A percentile compares a stretch with the other conserved stretches of the same genome.
Conservation (phyloP, 2,797 vertebrate species). For the Sarcoramphus papa region DNA sequence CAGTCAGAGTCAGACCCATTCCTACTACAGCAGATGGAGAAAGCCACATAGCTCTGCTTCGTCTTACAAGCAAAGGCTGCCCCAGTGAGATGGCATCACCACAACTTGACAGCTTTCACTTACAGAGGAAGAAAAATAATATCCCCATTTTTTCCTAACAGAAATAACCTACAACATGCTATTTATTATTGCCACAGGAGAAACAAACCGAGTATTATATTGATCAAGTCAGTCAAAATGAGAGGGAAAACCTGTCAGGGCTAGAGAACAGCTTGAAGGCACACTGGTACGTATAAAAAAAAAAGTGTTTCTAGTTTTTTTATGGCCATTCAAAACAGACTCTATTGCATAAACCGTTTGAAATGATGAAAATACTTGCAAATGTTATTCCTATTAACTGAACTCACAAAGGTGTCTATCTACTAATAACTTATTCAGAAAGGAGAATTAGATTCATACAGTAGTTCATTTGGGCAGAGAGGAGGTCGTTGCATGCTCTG, state of each 20-base stretch:
- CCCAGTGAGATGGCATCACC: background rate
- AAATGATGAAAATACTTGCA: background rate
- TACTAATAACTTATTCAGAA: background rate
- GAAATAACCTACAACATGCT: background rate
- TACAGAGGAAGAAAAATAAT: background rate
- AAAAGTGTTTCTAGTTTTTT: background rate
- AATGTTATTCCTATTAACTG: background rate
- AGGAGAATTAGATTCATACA: background rate
- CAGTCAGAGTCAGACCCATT: conserved; percentile 9
- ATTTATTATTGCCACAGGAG: background rate
- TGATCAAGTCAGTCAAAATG: background rate
- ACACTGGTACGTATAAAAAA: background rate
- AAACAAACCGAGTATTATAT: background rate
- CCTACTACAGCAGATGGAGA: conserved; percentile 40
- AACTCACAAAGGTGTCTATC: background rate
- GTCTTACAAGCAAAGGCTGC: background rate
- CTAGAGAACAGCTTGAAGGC: background rate
- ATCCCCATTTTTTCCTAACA: background rate
- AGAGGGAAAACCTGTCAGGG: background rate
- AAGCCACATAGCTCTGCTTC: conserved; percentile 2
- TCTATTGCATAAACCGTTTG: background rate
- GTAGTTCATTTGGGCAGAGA: background rate
- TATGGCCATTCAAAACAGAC: background rate
- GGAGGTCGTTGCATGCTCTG: background rate
- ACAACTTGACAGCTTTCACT: background rate